These are phyloP conservation scores for Parasteatoda tepidariorum DNA, from an alignment of 1,140 invertebrate species.

Conservation along the genomic window DNA sequence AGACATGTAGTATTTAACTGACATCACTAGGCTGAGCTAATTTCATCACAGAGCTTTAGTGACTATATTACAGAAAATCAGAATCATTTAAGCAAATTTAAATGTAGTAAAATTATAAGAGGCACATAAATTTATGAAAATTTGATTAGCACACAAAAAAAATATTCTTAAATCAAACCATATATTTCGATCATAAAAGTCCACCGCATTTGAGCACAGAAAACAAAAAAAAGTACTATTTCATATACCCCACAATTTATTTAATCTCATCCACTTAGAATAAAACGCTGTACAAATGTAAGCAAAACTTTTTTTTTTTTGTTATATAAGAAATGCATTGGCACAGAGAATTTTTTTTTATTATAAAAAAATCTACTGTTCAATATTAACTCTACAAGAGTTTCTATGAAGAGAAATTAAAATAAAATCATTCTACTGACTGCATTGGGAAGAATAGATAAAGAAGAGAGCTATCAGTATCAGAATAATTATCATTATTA, in stretches of 20 bases:
- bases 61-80: no score
- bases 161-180: no score
- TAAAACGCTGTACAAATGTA: constrained; percentile 35
- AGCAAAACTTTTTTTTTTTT: constrained; percentile 13
- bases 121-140: no score
- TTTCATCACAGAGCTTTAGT: constrained; percentile 37
- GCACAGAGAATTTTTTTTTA: constrained; percentile 30
- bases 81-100: not conserved
- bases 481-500: constrained; percentile 1
- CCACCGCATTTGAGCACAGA: not conserved
- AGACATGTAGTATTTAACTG: constrained; percentile 29
- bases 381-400: not conserved
- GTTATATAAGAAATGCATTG: constrained; percentile 25
- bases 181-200: constrained; percentile 17
- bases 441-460: constrained; percentile 19
- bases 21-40: constrained; percentile 43
- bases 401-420: constrained; percentile 27
- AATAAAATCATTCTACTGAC: constrained; percentile 4
- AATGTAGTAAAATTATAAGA: constrained; percentile 22
- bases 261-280: not conserved
- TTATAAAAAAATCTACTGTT: not conserved
- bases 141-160: no score
- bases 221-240: not conserved
- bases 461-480: constrained; percentile 3
- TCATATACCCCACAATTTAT: not conserved